Percentiles rank a stretch among this genome's conserved stretches.
These are phyloP conservation scores for Pteria penguin DNA, from an alignment of 2,888 invertebrate genomes.

Conservation along the genomic window DNA sequence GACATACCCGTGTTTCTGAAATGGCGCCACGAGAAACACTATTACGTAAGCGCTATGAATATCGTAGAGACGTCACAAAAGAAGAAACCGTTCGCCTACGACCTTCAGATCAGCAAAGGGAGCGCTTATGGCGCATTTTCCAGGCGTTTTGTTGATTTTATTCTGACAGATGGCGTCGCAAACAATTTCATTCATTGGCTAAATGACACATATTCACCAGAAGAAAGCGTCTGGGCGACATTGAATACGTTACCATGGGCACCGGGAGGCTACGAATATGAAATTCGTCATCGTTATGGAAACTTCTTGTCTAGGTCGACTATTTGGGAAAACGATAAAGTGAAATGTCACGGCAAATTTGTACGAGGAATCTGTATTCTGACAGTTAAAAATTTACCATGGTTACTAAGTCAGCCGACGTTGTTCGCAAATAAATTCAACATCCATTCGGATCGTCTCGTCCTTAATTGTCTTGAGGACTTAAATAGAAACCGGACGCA, in stretches of 20 bases:
- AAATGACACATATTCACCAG: conserved; percentile 73
- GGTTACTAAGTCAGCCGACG: conserved; percentile 64
- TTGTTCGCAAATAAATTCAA: conserved; percentile 76
- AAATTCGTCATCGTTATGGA: conserved; percentile 53
- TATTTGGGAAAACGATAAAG: conserved; percentile 57
- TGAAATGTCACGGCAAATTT: conserved; percentile 55
- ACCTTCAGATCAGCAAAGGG: conserved; percentile 65
- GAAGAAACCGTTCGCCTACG: conserved; percentile 49
- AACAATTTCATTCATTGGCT: conserved; percentile 70
- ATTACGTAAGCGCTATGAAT: conserved; percentile 34
- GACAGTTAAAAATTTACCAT: conserved; percentile 63
- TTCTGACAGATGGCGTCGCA: conserved; percentile 59
- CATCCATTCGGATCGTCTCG: conserved; percentile 53
- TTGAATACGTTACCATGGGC: conserved; percentile 67
- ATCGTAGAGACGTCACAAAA: conserved; percentile 43
- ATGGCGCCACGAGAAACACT: conserved; percentile 47
- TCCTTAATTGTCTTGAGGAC: conserved; percentile 58
- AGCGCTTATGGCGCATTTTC: conserved; percentile 74
- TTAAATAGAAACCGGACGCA: conserved; percentile 43
- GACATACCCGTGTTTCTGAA: conserved; percentile 35
- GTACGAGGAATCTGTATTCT: conserved; percentile 62
- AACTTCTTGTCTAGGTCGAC: conserved; percentile 60
- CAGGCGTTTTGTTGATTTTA: conserved; percentile 70
- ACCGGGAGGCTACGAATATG: conserved; percentile 67
- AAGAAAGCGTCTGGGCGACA: conserved; percentile 77